Base-by-base conservation (phyloP, 2,113 vertebrate species). In the Microcebus ravelobensis region DNA sequence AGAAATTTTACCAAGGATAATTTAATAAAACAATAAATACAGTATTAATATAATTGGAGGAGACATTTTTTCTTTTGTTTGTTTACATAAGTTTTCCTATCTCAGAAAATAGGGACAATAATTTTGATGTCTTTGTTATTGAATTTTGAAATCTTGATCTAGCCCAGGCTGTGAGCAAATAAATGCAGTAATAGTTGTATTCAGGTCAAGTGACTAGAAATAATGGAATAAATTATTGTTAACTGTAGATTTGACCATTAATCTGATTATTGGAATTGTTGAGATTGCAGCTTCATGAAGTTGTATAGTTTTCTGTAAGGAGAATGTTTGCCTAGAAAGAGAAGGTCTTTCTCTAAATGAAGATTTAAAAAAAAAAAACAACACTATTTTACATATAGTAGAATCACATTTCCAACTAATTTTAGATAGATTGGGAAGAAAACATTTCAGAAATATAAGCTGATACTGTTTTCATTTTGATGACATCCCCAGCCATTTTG, bases 371-470 rank as follows among this genome's bases (percentile, higher is more conserved):
- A 73, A 71, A 25, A 15, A 77, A 73, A 71, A 25, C 12, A 55
- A 36, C n/a, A 2, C 39, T 77, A 45, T 77, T 92, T 96, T 93
- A 87, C 84, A 93, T 91, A 91, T 48, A 97, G 63, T 25, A 84
- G 63, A 86, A 95, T 94, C 39, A 90, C 34, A 89, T 96, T 93
- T 81, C 42, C 70, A 71, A 70, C 63, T 96, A 95, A 95, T 96
- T 96, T 96, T 96, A 95, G 31, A 45, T 89, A 73, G 52, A 81
- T 39, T 97, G 57, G 91, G 63, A 97, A 91, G 82, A 97, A 95
- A 97, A 94, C n/a, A 87, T 77, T 97, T 96, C 91, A 68, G 25
- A 45, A 86, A 71, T 85, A 86, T 67, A 94, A 87, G 21, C 15
- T 93, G n/a, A 77, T 68, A 68, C 25, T 27, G 21, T 95, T 89